Evolutionary conservation across 2,797 vertebrate genomes (phyloP).

Genomic region (Carapus acus): DNA sequence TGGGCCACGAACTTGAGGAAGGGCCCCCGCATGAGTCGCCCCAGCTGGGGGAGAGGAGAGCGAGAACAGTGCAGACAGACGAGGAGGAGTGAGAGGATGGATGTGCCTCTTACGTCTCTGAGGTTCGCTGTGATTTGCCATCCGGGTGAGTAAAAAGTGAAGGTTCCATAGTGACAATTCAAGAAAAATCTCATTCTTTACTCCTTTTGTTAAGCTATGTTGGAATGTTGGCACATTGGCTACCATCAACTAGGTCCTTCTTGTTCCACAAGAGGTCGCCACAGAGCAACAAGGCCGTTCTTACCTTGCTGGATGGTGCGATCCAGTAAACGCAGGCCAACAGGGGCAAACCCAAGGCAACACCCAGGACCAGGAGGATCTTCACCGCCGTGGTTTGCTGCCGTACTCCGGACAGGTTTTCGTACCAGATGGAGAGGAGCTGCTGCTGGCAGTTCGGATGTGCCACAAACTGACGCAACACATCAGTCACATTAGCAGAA

Average conservation of each 20-base stretch:
- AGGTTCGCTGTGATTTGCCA: too few relatives aligned
- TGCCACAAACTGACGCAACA: conserved; percentile 84
- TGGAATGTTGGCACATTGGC: too few relatives aligned
- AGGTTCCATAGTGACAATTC: too few relatives aligned
- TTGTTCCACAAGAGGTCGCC: too few relatives aligned
- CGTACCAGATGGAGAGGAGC: conserved; percentile 95
- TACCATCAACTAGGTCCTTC: too few relatives aligned
- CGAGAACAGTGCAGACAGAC: background rate
- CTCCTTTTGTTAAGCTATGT: too few relatives aligned
- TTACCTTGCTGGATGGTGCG: conserved; percentile 93
- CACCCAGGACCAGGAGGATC: conserved; percentile 85
- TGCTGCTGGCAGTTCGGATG: conserved; percentile 98
- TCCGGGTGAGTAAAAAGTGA: too few relatives aligned
- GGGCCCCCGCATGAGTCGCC: conserved; percentile 86
- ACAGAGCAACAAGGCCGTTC: too few relatives aligned
- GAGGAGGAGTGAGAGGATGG: too few relatives aligned
- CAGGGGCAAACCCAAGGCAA: conserved; percentile 83
- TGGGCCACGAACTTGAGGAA: conserved; percentile 98
- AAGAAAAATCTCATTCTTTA: too few relatives aligned
- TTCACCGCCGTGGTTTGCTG: conserved; percentile 88
- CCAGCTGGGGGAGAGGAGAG: conserved; percentile 72
- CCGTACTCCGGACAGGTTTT: conserved; percentile 86
- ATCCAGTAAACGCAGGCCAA: conserved; percentile 87
- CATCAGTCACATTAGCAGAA: too few relatives aligned
- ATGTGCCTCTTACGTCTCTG: too few relatives aligned